Percentiles rank a stretch among this genome's conserved stretches.
Evolutionary conservation across 2,888 invertebrate genomes (phyloP).

Genomic region (Lypha dubia): DNA sequence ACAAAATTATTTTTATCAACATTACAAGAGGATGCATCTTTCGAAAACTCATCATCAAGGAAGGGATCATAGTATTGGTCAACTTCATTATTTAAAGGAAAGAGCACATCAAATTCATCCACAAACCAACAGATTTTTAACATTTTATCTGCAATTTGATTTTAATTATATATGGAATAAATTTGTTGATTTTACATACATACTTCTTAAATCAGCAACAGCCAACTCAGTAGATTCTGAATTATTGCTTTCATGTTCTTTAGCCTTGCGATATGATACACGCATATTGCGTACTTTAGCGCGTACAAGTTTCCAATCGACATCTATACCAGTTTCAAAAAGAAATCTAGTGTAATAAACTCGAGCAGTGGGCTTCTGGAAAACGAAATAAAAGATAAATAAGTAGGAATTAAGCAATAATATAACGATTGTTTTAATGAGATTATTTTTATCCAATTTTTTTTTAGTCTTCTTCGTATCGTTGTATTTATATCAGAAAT

Average conservation of each 20-base stretch:
- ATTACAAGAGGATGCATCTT: neutral
- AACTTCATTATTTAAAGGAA: conserved; percentile 48
- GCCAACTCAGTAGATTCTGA: neutral
- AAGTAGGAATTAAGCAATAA: neutral
- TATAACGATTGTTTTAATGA: no score
- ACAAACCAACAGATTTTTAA: conserved; percentile 54
- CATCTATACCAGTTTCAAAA: conserved; percentile 34
- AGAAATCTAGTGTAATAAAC: conserved; percentile 46
- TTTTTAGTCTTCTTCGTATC: no score
- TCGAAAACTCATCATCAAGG: conserved; percentile 37
- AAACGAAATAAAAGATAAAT: neutral
- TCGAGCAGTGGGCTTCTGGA: conserved; percentile 40
- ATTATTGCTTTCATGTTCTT: conserved; percentile 35
- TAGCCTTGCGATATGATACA: conserved; percentile 23
- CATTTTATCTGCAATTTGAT: conserved; percentile 11
- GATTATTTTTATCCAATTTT: no score
- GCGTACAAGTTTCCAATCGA: conserved; percentile 37
- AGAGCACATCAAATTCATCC: conserved; percentile 53
- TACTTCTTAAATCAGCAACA: conserved; percentile 20
- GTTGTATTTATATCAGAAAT: no score
- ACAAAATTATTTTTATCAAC: neutral
- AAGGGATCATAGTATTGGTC: neutral
- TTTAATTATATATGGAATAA: neutral
- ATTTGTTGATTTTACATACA: conserved; percentile 1
- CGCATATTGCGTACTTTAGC: conserved; percentile 55